Evolutionary conservation across 2,113 vertebrate genomes (phyloP).

Genomic region (Neolamprologus ventralis): DNA sequence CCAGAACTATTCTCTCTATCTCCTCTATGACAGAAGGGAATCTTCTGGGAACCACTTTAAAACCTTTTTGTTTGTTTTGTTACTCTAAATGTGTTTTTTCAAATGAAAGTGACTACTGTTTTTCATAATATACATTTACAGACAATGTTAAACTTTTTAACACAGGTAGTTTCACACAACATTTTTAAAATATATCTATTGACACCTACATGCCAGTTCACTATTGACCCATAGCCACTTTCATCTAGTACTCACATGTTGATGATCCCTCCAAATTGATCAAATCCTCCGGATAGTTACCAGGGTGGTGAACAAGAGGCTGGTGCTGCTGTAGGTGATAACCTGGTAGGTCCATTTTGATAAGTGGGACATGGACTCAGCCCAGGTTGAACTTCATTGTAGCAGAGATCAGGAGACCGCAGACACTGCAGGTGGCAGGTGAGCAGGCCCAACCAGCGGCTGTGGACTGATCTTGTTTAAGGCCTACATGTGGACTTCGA

Average conservation of each 20-base stretch:
- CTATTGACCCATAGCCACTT: neutral
- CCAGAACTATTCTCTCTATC: neutral
- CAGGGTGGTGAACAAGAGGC: neutral
- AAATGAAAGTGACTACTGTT: neutral
- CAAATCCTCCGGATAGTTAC: slow-evolving; percentile 12
- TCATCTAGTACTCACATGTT: slow-evolving; percentile 62
- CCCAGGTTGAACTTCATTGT: slow-evolving; percentile 30
- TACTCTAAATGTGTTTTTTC: neutral
- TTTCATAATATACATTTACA: neutral
- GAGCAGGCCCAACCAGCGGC: slow-evolving; percentile 25
- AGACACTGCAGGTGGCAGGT: slow-evolving; percentile 5
- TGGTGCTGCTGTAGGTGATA: slow-evolving; percentile 30
- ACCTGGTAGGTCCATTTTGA: slow-evolving; percentile 56
- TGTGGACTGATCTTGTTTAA: slow-evolving; percentile 54
- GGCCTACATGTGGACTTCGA: slow-evolving; percentile 67
- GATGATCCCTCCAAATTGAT: slow-evolving; percentile 45
- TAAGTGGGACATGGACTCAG: neutral
- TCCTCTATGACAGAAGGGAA: rapidly evolving
- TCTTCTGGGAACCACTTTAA: neutral
- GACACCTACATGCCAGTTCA: neutral
- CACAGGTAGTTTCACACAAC: neutral
- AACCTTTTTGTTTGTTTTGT: neutral
- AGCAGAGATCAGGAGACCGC: slow-evolving; percentile 13
- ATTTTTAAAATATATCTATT: neutral
- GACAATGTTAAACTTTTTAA: neutral